Conservation (phyloP, 2,888 invertebrate species). For the Bembecia ichneumoniformis region DNA sequence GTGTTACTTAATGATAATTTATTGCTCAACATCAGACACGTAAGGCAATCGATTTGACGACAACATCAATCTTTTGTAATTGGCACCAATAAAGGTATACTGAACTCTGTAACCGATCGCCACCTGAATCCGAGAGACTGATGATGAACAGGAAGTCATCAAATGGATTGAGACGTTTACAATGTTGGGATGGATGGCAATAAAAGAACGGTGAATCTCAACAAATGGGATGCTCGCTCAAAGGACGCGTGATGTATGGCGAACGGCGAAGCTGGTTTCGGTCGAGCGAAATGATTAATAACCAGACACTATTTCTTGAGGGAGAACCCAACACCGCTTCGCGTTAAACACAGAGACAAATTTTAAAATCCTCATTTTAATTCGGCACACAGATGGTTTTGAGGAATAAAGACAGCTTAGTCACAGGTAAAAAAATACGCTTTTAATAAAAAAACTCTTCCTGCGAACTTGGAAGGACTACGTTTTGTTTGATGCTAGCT, state of each 20-base stretch:
- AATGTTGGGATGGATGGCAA: conserved; percentile 45
- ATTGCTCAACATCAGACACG: conserved; percentile 53
- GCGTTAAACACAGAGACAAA: neutral
- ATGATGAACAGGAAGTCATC: conserved; percentile 53
- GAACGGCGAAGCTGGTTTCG: conserved; percentile 22
- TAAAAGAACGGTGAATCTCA: conserved; percentile 47
- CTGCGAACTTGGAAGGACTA: neutral
- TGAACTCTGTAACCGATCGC: conserved; percentile 6
- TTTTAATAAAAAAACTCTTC: conserved; percentile 16
- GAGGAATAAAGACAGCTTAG: conserved; percentile 18
- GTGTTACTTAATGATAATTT: conserved; percentile 69
- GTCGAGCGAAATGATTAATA: conserved; percentile 54
- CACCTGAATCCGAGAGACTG: conserved; percentile 27
- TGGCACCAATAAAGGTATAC: conserved; percentile 34
- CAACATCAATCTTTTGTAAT: conserved; percentile 61
- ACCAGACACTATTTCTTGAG: conserved; percentile 4
- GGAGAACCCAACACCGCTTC: neutral
- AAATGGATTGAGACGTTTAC: conserved; percentile 60
- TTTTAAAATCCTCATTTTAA: neutral
- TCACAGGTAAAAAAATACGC: conserved; percentile 16
- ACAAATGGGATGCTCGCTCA: conserved; percentile 53
- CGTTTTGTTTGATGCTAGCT: too few relatives aligned
- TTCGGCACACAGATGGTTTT: conserved; percentile 22
- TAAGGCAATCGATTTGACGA: conserved; percentile 43
- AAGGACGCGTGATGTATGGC: conserved; percentile 53